phyloP scores from a whole-genome alignment of 2,888 invertebrate genomes.

The Monopis laevigella region DNA sequence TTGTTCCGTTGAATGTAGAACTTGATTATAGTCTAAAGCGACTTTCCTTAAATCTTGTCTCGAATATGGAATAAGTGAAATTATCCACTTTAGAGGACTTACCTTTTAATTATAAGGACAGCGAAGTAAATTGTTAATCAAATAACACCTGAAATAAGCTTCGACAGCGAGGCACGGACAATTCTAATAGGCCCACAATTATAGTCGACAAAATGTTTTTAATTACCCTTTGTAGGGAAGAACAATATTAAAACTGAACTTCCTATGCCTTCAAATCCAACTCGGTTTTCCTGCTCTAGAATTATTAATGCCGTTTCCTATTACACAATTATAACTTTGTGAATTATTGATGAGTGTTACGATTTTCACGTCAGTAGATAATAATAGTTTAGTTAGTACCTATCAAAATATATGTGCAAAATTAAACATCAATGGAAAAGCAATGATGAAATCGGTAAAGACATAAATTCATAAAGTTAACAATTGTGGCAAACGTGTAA shows the following conservation, averaged over 20 bases:
- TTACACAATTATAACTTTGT: too few species aligned
- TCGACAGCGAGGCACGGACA: conserved; percentile 29
- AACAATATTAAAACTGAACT: too few species aligned
- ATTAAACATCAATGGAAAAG: conserved; percentile 21
- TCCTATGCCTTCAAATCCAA: too few species aligned
- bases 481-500: conserved; percentile 18
- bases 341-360: too few species aligned
- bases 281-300: too few species aligned
- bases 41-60: conserved; percentile 24
- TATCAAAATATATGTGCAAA: too few species aligned
- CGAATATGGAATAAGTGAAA: conserved; percentile 40
- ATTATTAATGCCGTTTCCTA: too few species aligned
- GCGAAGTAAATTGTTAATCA: conserved; percentile 50
- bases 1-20: conserved; percentile 46
- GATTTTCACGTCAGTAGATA: too few species aligned
- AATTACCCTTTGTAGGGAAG: conserved; percentile 12
- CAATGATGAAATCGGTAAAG: conserved; percentile 17
- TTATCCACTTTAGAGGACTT: conserved; percentile 33
- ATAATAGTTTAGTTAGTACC: too few species aligned
- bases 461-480: conserved; percentile 23
- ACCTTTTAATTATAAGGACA: conserved; percentile 36
- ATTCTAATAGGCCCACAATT: conserved; percentile 20
- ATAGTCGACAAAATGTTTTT: conserved; percentile 16
- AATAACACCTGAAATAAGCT: conserved; percentile 64
- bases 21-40: conserved; percentile 45